A percentile compares a stretch with the other conserved stretches of the same genome.
Conservation (phyloP, 2,888 invertebrate genomes). For the Cylindroiulus punctatus region DNA sequence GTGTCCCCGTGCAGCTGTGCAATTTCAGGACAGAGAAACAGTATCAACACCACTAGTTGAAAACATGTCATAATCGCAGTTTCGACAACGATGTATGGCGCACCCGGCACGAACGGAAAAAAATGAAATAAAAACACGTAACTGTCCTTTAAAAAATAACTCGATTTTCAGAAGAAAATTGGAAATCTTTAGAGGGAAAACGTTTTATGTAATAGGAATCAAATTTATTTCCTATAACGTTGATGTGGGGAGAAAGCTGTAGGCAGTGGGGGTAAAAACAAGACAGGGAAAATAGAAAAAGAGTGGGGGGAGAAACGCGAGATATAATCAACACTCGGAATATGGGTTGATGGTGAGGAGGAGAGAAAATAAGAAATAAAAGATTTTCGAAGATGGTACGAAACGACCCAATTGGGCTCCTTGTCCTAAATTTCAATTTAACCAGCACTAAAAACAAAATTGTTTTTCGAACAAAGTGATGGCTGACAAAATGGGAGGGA, state of each 20-base stretch:
- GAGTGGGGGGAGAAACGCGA: not conserved
- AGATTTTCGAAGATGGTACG: slow-evolving; percentile 16
- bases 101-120: not conserved
- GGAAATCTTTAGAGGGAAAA: slow-evolving; percentile 45
- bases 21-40: too few relatives aligned
- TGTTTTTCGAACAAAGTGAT: slow-evolving; percentile 34
- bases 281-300: not conserved
- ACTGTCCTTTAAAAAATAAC: slow-evolving; percentile 32
- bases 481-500: slow-evolving; percentile 18
- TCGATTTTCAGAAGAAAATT: slow-evolving; percentile 37
- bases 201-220: slow-evolving; percentile 43
- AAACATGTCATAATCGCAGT: not conserved
- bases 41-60: too few relatives aligned
- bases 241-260: slow-evolving; percentile 27
- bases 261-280: slow-evolving; percentile 12
- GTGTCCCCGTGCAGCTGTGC: too few relatives aligned
- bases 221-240: slow-evolving; percentile 45
- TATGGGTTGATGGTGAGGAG: not conserved
- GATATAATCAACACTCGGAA: slow-evolving; percentile 37
- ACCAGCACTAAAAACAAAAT: slow-evolving; percentile 42
- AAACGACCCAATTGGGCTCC: slow-evolving; percentile 25
- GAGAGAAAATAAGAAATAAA: not conserved
- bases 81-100: not conserved
- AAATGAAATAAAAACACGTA: not conserved
- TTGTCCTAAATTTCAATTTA: slow-evolving; percentile 42